Conservation (phyloP, 2,797 vertebrate genomes). For the Leptoclinus maculatus region DNA sequence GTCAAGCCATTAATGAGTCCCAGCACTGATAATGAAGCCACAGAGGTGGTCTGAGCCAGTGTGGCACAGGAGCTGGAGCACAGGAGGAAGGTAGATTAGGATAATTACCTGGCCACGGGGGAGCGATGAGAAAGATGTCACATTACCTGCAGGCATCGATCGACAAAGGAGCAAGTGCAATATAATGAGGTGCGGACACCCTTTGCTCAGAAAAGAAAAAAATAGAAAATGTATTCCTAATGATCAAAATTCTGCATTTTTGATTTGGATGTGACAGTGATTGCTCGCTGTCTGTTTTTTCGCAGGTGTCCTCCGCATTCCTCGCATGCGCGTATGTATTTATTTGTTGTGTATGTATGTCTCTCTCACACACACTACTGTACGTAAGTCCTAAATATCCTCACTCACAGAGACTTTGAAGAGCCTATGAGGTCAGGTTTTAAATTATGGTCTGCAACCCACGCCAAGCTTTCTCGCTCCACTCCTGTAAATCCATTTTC, state of each 20-base stretch:
- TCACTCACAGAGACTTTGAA: slow-evolving; percentile 83
- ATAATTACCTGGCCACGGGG: slow-evolving; percentile 80
- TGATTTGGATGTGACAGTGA: slow-evolving; percentile 14
- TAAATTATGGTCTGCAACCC: slow-evolving; percentile 83
- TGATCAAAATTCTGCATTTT: slow-evolving; percentile 32
- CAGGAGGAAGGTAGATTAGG: slow-evolving; percentile 79
- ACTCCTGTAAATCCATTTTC: slow-evolving; percentile 87
- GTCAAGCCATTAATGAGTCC: slow-evolving; percentile 79
- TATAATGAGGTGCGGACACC: slow-evolving; percentile 60
- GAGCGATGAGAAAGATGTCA: slow-evolving; percentile 57
- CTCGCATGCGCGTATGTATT: slow-evolving; percentile 9
- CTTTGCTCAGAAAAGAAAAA: slow-evolving; percentile 28
- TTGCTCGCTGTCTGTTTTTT: slow-evolving; percentile 33
- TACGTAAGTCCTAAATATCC: slow-evolving; percentile 74
- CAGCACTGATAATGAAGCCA: slow-evolving; percentile 80
- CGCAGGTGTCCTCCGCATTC: slow-evolving; percentile 29
- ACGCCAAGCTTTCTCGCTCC: slow-evolving; percentile 70
- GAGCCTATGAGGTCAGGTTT: slow-evolving; percentile 85
- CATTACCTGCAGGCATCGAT: slow-evolving; percentile 67
- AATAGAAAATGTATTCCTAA: slow-evolving; percentile 34
- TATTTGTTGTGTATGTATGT: slow-evolving; percentile 61
- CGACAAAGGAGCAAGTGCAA: slow-evolving; percentile 34
- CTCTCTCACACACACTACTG: slow-evolving; percentile 38
- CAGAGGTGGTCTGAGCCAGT: slow-evolving; percentile 77
- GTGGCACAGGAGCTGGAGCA: slow-evolving; percentile 68